Base-by-base conservation (phyloP, 2,797 vertebrate genomes). In the Anniella stebbinsi region DNA sequence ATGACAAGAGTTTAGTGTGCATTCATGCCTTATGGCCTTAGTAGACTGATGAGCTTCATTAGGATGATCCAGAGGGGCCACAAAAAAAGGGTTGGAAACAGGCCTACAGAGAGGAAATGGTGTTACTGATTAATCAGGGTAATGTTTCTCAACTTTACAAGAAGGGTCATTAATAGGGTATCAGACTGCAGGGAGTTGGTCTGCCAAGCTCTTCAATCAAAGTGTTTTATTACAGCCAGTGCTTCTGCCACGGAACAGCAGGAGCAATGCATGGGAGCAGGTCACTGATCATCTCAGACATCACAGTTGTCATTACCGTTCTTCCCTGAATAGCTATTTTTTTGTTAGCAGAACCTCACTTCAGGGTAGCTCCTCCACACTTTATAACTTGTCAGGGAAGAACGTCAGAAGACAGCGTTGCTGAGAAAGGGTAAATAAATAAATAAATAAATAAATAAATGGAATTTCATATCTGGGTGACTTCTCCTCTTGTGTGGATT, bases 121-220 rank as follows among this genome's bases (percentile, higher is more conserved):
- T 93, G 93, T 87, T 70, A 95, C 93, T 95, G 84, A 87, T 93
- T 91, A 92, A 93, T 1, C 0, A 3, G 36, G 57, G 48, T 76
- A 82, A 82, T 33, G 0, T 1, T 0, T 0, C 45, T 0, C 0
- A 91, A 69, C n/a, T n/a, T n/a, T n/a, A 89, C 38, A 78, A 0
- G 17, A 77, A 88, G 84, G 88, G 92, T 91, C 80, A 36, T 94
- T 93, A 89, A 51, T 67, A 57, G 80, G 57, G 78, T 66, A 2
- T 88, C 72, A 90, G 80, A 81, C 84, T 7, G 0, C 54, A 5
- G 21, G 69, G 88, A 67, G 67, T 13, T 87, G 66, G 80, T 33
- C 81, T 57, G 89, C 78, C 41, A 87, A 83, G 15, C 82, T 81
- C 91, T 92, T 91, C 23, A 94, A 93, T 93, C 77, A 73, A 92